Percentiles rank a stretch among this genome's conserved stretches.
These are phyloP conservation scores for Semaprochilodus insignis DNA, from an alignment of 2,797 vertebrate species.

Conservation along the genomic window DNA sequence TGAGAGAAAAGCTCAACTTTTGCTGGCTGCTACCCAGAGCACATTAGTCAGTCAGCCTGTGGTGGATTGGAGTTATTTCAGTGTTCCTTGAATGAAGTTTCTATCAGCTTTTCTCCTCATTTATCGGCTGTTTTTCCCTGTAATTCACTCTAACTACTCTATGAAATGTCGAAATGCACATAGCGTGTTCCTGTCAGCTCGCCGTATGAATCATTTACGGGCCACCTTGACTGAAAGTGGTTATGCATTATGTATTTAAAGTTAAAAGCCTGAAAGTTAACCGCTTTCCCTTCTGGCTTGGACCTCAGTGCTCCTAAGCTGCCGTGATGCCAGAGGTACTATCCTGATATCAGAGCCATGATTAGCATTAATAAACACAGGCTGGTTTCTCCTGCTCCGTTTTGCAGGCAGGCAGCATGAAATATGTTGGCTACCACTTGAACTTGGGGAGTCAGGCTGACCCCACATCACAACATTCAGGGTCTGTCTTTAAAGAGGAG, in stretches of 20 bases:
- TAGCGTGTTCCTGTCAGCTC: background rate
- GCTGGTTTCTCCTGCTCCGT: background rate
- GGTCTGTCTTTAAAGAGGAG: background rate
- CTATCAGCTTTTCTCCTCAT: background rate
- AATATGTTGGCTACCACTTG: background rate
- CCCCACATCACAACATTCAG: background rate
- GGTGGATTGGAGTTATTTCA: no score
- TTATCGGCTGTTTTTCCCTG: no score
- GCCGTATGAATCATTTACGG: slow-evolving; percentile 38
- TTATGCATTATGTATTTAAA: slow-evolving; percentile 44
- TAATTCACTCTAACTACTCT: no score
- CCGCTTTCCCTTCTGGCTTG: background rate
- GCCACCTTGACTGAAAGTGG: slow-evolving; percentile 30
- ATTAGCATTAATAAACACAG: background rate
- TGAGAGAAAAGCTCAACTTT: no score
- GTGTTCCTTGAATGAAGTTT: no score
- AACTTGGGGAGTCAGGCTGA: background rate
- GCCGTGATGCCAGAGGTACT: slow-evolving; percentile 14
- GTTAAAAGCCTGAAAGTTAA: slow-evolving; percentile 35
- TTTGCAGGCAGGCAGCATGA: background rate
- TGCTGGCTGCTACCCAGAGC: no score
- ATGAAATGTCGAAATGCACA: background rate
- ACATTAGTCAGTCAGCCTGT: no score
- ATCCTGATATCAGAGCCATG: background rate
- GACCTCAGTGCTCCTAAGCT: slow-evolving; percentile 5